phyloP scores from a whole-genome alignment of 53 echinoderm and acorn worm species.

The Echinometra lucunter region DNA sequence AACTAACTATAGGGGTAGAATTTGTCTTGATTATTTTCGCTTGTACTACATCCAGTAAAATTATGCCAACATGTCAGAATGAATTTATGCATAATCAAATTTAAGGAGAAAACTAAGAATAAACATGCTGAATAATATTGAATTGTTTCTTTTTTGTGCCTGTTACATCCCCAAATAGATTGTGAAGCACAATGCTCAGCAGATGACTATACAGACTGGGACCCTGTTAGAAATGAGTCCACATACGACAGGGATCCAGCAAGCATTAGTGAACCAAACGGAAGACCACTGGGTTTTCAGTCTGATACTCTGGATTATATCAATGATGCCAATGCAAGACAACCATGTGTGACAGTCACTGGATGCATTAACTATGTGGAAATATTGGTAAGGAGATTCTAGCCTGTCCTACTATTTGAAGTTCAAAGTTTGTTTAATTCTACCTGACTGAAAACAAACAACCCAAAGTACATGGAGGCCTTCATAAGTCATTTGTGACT shows the following conservation, averaged over 20 bases:
- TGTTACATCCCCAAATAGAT: constrained; percentile 1
- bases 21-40: too few relatives aligned
- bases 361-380: constrained; percentile 2
- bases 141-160: neutral
- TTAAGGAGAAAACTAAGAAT: neutral
- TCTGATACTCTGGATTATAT: constrained; percentile 27
- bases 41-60: too few relatives aligned
- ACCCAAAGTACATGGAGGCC: neutral
- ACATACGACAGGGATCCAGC: constrained; percentile 45
- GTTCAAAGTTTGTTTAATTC: too few relatives aligned
- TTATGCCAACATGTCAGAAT: too few relatives aligned
- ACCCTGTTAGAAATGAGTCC: constrained; percentile 45
- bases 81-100: neutral
- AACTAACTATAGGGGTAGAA: too few relatives aligned
- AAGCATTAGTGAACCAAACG: neutral
- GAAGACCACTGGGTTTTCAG: constrained; percentile 49
- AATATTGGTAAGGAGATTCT: constrained; percentile 36
- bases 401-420: neutral
- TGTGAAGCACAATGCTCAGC: constrained; percentile 20
- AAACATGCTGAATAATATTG: neutral
- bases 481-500: neutral
- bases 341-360: constrained; percentile 49
- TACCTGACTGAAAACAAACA: too few relatives aligned
- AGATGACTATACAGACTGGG: neutral
- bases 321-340: constrained; percentile 29